Percentiles rank a stretch among this genome's conserved stretches.
Conservation (phyloP, 2,797 vertebrate genomes). For the Synaphobranchus kaupii region DNA sequence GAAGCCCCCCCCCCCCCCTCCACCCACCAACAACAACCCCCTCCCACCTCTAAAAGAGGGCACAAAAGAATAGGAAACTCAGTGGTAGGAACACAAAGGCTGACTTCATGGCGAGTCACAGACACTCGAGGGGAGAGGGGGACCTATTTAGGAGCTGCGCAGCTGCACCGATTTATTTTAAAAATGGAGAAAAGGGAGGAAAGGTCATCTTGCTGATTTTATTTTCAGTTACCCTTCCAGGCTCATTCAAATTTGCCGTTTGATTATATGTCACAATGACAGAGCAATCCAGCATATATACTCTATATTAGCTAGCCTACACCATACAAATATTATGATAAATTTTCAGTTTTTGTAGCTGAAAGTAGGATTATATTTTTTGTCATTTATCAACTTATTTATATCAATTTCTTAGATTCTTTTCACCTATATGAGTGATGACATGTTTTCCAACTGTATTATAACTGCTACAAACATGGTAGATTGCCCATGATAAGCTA, state of each 20-base stretch:
- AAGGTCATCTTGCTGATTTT: slow-evolving; percentile 72
- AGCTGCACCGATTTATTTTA: slow-evolving; percentile 82
- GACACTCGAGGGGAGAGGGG: slow-evolving; percentile 64
- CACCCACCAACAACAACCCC: slow-evolving; percentile 59
- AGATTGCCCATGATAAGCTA: not conserved
- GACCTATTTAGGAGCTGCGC: slow-evolving; percentile 79
- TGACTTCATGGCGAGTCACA: slow-evolving; percentile 74
- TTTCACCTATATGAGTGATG: not conserved
- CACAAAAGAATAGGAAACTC: slow-evolving; percentile 57
- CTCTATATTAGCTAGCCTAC: not conserved
- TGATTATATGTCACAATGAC: slow-evolving; percentile 41
- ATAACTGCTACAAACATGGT: not conserved
- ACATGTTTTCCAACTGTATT: not conserved
- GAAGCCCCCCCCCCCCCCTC: slow-evolving; percentile 45
- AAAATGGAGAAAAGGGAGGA: slow-evolving; percentile 68
- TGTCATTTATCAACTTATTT: not conserved
- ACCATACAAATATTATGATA: not conserved
- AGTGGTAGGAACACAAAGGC: slow-evolving; percentile 76
- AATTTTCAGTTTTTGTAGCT: not conserved
- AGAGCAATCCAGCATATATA: not conserved
- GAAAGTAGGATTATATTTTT: too few species aligned
- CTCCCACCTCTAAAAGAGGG: slow-evolving; percentile 57
- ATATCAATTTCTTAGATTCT: not conserved
- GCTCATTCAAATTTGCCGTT: slow-evolving; percentile 50
- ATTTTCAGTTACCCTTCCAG: slow-evolving; percentile 69